phyloP scores from a whole-genome alignment of 92 coral and sea anemone genomes.

The Meandrina meandrites region DNA sequence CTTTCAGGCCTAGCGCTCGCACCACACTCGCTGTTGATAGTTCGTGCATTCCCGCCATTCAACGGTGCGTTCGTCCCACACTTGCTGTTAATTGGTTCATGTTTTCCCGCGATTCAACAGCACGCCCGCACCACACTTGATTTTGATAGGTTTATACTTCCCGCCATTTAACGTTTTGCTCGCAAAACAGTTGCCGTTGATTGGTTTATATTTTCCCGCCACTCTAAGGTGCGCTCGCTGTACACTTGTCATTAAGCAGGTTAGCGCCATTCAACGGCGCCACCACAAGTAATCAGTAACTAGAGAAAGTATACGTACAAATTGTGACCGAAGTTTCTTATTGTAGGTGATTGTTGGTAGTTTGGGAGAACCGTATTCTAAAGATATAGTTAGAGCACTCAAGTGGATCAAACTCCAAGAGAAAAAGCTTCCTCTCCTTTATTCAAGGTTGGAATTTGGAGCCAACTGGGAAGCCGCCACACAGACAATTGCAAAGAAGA shows the following conservation, averaged over 20 bases:
- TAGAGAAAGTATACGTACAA: too few relatives aligned
- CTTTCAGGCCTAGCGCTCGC: background rate
- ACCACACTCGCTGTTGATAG: background rate
- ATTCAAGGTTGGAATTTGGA: conserved; percentile 92
- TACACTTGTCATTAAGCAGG: background rate
- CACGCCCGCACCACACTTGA: background rate
- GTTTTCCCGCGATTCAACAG: background rate
- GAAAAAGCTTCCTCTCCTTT: conserved; percentile 79
- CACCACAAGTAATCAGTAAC: background rate
- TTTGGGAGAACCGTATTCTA: conserved; percentile 15
- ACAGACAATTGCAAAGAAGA: conserved; percentile 14
- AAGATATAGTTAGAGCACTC: conserved; percentile 58
- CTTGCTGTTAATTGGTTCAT: background rate
- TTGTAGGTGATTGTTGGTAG: conserved; percentile 18
- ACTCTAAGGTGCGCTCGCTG: background rate
- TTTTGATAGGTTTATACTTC: background rate
- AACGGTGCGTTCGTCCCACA: background rate
- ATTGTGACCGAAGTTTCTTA: background rate
- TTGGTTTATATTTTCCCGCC: background rate
- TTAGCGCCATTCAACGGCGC: background rate
- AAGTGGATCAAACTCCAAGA: conserved; percentile 84
- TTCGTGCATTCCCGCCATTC: background rate
- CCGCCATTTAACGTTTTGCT: too few relatives aligned
- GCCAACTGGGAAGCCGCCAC: conserved; percentile 76
- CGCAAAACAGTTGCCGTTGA: too few relatives aligned